Base-by-base conservation (phyloP, 2,113 vertebrate genomes). In the Bambusicola thoracicus region DNA sequence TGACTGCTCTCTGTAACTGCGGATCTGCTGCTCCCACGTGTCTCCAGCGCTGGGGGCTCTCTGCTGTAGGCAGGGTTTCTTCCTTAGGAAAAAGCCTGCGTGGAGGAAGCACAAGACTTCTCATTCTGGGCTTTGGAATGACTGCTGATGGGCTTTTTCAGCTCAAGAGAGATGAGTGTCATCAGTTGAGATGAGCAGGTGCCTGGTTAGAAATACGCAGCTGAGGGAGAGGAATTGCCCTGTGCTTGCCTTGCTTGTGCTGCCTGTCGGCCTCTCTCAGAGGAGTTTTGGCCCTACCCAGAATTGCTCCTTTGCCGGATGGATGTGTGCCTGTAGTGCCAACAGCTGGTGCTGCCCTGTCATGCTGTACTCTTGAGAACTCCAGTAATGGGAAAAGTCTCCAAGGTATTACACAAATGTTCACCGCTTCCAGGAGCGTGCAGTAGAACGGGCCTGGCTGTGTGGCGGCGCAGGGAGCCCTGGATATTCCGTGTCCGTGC, bases 391-490 rank as follows among this genome's bases (percentile, higher is more conserved):
- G n/a, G 30, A 43, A 16, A 19, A 20, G 18, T 63, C 20, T 20
- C 10, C 18, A 29, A 44, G 6, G 20, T 49, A 18, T 15, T 69
- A 6, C 19, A 25, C 15, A 46, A 24, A 5, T 32, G 46, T 5
- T 78, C 21, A 21, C 30, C 1, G 10, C 38, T 91, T 63, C 20
- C 34, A 68, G 68, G 38, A 73, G 9, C 0, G 0, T 6, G 46
- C 27, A 75, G 1, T 29, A 30, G 61, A 46, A 62, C 62, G 46
- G 21, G 20, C 8, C 7, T 67, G 43, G 15, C 11, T 76, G 43
- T 25, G 6, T 2, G 27, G 16, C 2, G 2, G 8, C 3, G 4
- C 62, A 55, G 13, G 20, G 43, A 13, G 17, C 48, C 25, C 29
- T 25, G 51, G 16, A n/a, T 46, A 11, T 0, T 72, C 11, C 29